Evolutionary conservation across 1,140 invertebrate species (phyloP).

Genomic region (Meteorus sp.): DNA sequence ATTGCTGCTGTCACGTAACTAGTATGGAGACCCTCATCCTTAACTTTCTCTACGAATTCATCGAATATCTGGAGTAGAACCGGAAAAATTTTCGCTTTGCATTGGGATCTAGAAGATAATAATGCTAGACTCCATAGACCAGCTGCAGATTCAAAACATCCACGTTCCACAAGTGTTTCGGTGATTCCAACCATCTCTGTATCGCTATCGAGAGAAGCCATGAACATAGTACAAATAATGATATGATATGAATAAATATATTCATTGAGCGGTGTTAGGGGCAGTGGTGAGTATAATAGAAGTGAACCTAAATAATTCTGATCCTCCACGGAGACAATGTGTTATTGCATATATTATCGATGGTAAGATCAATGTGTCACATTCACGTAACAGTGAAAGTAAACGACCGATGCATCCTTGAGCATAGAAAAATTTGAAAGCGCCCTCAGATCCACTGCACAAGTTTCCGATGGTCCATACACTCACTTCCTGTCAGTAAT

Average conservation of each 20-base stretch:
- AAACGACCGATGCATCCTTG: constrained; percentile 45
- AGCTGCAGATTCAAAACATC: constrained; percentile 29
- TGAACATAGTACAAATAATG: constrained; percentile 5
- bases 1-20: constrained; percentile 42
- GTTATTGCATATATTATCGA: constrained; percentile 43
- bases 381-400: constrained; percentile 38
- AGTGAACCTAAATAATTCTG: constrained; percentile 32
- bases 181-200: constrained; percentile 36
- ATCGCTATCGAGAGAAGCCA: constrained; percentile 40
- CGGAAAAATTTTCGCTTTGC: constrained; percentile 25
- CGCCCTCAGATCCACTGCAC: constrained; percentile 35
- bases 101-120: constrained; percentile 42
- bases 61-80: constrained; percentile 25
- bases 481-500: constrained; percentile 44
- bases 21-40: constrained; percentile 1
- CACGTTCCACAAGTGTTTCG: constrained; percentile 26
- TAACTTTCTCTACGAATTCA: constrained; percentile 15
- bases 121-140: constrained; percentile 46
- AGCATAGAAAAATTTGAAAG: constrained; percentile 43
- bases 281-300: neutral
- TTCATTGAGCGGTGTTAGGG: too few relatives aligned
- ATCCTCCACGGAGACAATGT: constrained; percentile 40
- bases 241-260: neutral
- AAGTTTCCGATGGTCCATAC: constrained; percentile 55
- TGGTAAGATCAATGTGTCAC: constrained; percentile 36